A percentile compares a stretch with the other conserved stretches of the same genome.
Evolutionary conservation across 2,113 vertebrate species (phyloP).

Genomic region (Nerophis lumbriciformis): DNA sequence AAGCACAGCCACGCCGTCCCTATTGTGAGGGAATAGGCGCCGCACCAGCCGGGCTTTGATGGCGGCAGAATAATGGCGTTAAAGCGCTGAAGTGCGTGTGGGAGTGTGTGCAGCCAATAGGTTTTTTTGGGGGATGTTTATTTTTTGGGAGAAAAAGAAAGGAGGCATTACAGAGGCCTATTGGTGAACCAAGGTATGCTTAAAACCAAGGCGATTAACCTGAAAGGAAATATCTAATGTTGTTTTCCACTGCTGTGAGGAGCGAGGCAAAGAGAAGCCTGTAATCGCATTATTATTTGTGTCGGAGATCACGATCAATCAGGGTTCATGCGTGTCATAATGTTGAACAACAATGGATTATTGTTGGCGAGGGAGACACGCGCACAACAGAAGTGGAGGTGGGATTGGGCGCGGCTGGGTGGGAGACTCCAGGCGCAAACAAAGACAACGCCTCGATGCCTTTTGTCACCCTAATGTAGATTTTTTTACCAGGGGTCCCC

Average conservation of each 20-base stretch:
- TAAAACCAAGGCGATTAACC: constrained; percentile 74
- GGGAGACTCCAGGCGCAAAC: not conserved
- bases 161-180: constrained; percentile 66
- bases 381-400: constrained; percentile 21
- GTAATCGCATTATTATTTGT: constrained; percentile 78
- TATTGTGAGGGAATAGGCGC: constrained; percentile 65
- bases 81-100: constrained; percentile 55
- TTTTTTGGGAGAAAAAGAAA: constrained; percentile 62
- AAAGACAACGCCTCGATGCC: constrained; percentile 2
- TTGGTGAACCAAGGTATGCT: constrained; percentile 63
- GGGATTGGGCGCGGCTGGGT: constrained; percentile 10
- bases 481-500: too few relatives aligned
- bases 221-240: constrained; percentile 73
- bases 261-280: constrained; percentile 59
- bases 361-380: constrained; percentile 45
- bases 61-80: constrained; percentile 62
- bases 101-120: constrained; percentile 76
- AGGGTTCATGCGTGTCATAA: constrained; percentile 63
- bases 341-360: constrained; percentile 53
- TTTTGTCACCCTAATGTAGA: not conserved
- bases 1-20: constrained; percentile 62
- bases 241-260: constrained; percentile 63
- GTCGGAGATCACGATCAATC: constrained; percentile 72
- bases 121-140: constrained; percentile 64
- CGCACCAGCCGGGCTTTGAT: constrained; percentile 61